A percentile compares a stretch with the other conserved stretches of the same genome.
phyloP scores from a whole-genome alignment of 2,888 invertebrate species.

The Prosapia bicincta region DNA sequence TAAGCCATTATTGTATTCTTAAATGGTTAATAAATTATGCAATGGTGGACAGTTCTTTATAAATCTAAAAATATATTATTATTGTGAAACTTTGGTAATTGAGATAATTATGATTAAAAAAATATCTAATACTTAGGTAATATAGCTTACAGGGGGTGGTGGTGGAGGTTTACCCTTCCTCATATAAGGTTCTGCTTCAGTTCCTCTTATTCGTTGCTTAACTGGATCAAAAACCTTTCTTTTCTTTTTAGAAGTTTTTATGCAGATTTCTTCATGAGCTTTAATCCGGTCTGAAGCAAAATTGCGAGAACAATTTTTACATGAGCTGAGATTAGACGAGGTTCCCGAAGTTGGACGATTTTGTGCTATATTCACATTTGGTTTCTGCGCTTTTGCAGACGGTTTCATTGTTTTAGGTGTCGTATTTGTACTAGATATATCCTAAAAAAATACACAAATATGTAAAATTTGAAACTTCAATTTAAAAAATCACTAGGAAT shows the following conservation, averaged over 20 bases:
- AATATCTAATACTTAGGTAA: too few relatives aligned
- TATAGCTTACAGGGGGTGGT: slow-evolving; percentile 20
- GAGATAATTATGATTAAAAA: neutral
- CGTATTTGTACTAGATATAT: neutral
- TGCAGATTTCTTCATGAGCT: slow-evolving; percentile 83
- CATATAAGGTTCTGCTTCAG: slow-evolving; percentile 76
- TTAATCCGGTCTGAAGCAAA: slow-evolving; percentile 77
- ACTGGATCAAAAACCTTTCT: slow-evolving; percentile 89
- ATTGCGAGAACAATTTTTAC: slow-evolving; percentile 72
- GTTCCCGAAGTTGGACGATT: neutral
- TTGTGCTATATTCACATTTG: neutral
- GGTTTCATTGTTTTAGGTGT: slow-evolving; percentile 4
- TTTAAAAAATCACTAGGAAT: too few relatives aligned
- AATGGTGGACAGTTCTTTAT: too few relatives aligned
- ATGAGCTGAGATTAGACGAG: slow-evolving; percentile 52
- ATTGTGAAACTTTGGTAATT: too few relatives aligned
- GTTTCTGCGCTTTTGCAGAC: neutral
- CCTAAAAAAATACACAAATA: slow-evolving; percentile 7
- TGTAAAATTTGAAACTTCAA: too few relatives aligned
- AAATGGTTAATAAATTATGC: too few relatives aligned
- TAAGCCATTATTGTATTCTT: too few relatives aligned
- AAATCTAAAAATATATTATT: too few relatives aligned
- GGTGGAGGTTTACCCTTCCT: slow-evolving; percentile 44
- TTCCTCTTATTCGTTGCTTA: slow-evolving; percentile 86
- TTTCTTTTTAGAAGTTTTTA: slow-evolving; percentile 72